Evolutionary conservation across 2,888 invertebrate species (phyloP), one percentile per base, ranked within the genome.

Genomic region (Drosophila suboccidentalis): DNA sequence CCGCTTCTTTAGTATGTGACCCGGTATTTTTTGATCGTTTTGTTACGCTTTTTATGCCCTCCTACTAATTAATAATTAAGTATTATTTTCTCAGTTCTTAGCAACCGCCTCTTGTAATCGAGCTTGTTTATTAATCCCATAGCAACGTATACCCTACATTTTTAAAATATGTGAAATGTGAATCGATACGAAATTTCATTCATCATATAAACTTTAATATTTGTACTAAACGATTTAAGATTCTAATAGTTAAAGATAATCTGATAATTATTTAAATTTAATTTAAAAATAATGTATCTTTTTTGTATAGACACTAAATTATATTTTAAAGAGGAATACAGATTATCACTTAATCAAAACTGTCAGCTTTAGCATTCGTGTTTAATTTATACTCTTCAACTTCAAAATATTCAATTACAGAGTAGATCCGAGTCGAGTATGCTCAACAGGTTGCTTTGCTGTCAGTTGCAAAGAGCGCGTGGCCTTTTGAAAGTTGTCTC

Each of bases 1-100:
- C 29, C 55, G 15, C 62, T 64, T 59, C 51, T 70, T 58, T 34
- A 59, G 65, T 38, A 86, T 86, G 78, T 78, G 82, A 87, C 81
- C 84, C 84, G 84, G 82, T 80, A 82, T 82, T 87, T 87, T 80
- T 70, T 71, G 69, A 82, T 75, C 87, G 78, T 73, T 87, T 87
- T 87, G 87, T 68, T 87, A 84, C 75, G 84, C 78, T 87, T 81
- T 73, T 84, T 71, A 78, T 87, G 75, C 85, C 87, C 81, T 83
- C 72, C 70, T 81, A 76, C 79, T 76, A 87, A 89, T 89, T 87
- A 89, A 81, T 82, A 80, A 87, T 75, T 79, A 84, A 78, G 69
- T 66, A 75, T 67, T 88, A 73, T 79, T 76, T 67, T 72, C 64
- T 47, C 68, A 70, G 63, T 63, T 78, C 64, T 58, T 49, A 39